These are phyloP conservation scores for Ctenodactylus gundi DNA, from an alignment of 2,113 vertebrate species.

Conservation along the genomic window DNA sequence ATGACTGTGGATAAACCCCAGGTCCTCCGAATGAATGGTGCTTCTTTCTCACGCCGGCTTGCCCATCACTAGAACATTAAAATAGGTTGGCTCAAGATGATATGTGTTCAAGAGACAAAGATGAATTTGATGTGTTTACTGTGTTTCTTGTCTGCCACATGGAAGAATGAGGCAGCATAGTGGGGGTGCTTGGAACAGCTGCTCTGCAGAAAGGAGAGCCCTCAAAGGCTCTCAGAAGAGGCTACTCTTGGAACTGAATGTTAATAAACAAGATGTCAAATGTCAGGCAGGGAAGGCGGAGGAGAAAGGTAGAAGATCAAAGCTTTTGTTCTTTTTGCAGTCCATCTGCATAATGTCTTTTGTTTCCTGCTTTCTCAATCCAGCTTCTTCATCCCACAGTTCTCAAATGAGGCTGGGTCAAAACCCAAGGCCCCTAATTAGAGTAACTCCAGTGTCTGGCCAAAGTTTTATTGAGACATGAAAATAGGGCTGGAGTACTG, in stretches of 20 bases:
- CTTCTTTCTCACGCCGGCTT: background rate
- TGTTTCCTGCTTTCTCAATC: fast-evolving
- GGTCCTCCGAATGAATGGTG: background rate
- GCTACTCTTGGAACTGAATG: background rate
- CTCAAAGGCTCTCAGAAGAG: background rate
- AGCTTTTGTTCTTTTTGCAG: background rate
- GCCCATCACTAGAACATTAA: background rate
- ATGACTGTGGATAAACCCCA: background rate
- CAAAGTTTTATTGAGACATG: background rate
- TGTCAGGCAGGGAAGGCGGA: background rate
- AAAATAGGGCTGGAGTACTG: no score
- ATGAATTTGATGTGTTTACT: background rate
- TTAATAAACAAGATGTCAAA: background rate
- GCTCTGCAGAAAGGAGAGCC: no score
- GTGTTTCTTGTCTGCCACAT: background rate
- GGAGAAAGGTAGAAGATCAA: background rate
- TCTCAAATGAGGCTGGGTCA: background rate
- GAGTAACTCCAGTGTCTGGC: no score
- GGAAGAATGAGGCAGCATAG: background rate
- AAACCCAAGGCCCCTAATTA: background rate
- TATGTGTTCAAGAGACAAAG: background rate
- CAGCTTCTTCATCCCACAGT: background rate
- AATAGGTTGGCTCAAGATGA: background rate
- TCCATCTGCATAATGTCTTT: background rate
- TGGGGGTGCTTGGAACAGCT: no score